Percentiles rank a stretch among this genome's conserved stretches.
Conservation (phyloP, 2,888 invertebrate species). For the Anthophora plumipes region DNA sequence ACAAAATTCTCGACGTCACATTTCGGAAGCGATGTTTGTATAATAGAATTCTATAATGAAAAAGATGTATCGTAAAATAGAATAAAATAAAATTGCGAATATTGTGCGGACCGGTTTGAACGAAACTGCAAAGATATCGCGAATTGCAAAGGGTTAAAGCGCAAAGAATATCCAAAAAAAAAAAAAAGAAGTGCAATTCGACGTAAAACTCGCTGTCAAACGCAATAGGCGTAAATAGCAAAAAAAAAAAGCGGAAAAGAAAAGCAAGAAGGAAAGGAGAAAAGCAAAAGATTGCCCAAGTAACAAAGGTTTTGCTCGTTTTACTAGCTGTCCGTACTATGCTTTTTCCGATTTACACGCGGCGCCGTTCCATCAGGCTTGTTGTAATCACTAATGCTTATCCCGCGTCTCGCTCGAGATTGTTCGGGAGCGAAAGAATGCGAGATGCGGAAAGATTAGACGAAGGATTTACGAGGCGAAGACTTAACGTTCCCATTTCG, state of each 20-base stretch:
- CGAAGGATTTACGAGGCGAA: slow-evolving; percentile 63
- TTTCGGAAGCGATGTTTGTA: too few species aligned
- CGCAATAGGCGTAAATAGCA: background rate
- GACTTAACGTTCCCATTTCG: slow-evolving; percentile 67
- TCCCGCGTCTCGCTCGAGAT: slow-evolving; percentile 51
- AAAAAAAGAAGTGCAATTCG: background rate
- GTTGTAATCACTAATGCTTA: slow-evolving; percentile 66
- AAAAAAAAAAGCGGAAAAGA: too few species aligned
- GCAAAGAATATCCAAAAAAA: background rate
- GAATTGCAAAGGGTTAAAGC: too few species aligned
- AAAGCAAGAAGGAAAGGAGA: too few species aligned
- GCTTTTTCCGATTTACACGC: slow-evolving; percentile 2
- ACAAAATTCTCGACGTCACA: too few species aligned
- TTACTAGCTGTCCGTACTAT: background rate
- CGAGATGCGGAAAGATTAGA: slow-evolving; percentile 61
- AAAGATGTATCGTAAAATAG: too few species aligned
- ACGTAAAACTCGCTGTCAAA: background rate
- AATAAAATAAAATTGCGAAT: too few species aligned
- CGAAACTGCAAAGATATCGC: too few species aligned
- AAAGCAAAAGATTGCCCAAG: background rate
- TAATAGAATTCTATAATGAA: too few species aligned
- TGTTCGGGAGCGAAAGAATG: slow-evolving; percentile 37
- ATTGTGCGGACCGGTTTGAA: too few species aligned
- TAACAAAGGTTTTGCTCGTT: background rate
- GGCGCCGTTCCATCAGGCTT: slow-evolving; percentile 35